Evolutionary conservation across 2,888 invertebrate species (phyloP).

Genomic region (Aquatica leii): DNA sequence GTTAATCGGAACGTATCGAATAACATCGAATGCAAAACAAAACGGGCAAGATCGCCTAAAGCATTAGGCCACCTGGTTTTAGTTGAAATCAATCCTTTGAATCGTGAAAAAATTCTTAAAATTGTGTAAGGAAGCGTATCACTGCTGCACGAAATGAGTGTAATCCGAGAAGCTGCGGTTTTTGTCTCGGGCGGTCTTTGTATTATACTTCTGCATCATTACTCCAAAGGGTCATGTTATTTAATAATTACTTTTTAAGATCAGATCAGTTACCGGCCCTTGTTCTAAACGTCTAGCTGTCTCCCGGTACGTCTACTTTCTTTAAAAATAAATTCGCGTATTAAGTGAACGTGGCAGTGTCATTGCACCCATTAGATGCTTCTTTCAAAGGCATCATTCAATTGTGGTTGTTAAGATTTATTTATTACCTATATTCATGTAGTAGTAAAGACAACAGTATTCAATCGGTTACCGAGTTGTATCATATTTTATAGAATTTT

Average conservation of each 20-base stretch:
- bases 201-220: slow-evolving; percentile 38
- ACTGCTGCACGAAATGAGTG: slow-evolving; percentile 37
- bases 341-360: no score
- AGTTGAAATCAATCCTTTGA: slow-evolving; percentile 43
- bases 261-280: slow-evolving; percentile 17
- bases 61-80: slow-evolving; percentile 40
- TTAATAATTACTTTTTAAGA: slow-evolving; percentile 32
- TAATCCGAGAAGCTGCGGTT: slow-evolving; percentile 44
- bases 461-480: not conserved
- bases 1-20: slow-evolving; percentile 28
- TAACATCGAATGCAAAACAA: slow-evolving; percentile 31
- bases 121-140: slow-evolving; percentile 48
- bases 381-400: slow-evolving; percentile 23
- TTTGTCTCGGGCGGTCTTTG: slow-evolving; percentile 33
- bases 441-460: no score
- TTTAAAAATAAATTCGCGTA: no score
- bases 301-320: no score
- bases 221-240: slow-evolving; percentile 35
- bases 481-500: slow-evolving; percentile 5
- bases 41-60: slow-evolving; percentile 14
- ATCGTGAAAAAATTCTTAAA: slow-evolving; percentile 42
- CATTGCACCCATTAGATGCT: slow-evolving; percentile 11
- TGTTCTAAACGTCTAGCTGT: no score
- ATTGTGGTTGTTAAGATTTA: slow-evolving; percentile 27
- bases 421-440: slow-evolving; percentile 19